These are phyloP conservation scores for Crossocerus cetratus DNA, from an alignment of 2,888 invertebrate species.

Conservation along the genomic window DNA sequence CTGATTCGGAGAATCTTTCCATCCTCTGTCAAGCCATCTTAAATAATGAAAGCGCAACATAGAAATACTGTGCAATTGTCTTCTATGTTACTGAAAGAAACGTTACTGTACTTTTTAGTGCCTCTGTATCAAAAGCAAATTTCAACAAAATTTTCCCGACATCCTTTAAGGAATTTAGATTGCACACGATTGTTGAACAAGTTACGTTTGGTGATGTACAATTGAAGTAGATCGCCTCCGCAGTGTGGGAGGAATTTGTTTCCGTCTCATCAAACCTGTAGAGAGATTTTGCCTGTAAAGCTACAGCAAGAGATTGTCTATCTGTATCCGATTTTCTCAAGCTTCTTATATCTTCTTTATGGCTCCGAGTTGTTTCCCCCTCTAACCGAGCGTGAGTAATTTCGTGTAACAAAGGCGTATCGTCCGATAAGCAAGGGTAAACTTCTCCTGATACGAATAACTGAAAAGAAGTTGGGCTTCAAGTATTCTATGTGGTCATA, in stretches of 20 bases:
- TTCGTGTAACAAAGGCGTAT: conserved; percentile 10
- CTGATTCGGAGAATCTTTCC: conserved; percentile 46
- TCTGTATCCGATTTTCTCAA: not conserved
- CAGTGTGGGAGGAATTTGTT: not conserved
- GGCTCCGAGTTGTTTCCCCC: not conserved
- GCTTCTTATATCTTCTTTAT: conserved; percentile 1
- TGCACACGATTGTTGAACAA: conserved; percentile 58
- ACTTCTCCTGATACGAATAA: conserved; percentile 50
- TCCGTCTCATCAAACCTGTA: not conserved
- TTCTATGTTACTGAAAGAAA: conserved; percentile 4
- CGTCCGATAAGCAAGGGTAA: conserved; percentile 48
- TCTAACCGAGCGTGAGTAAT: not conserved
- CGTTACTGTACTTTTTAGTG: conserved; percentile 44
- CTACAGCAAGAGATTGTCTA: not conserved
- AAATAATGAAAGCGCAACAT: not conserved
- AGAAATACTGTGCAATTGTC: not conserved
- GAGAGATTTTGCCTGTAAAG: not conserved
- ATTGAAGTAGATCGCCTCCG: conserved; percentile 52
- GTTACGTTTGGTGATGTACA: conserved; percentile 53
- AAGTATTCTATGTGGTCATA: not conserved
- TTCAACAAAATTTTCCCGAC: conserved; percentile 54
- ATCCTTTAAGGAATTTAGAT: conserved; percentile 53
- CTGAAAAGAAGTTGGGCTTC: conserved; percentile 29
- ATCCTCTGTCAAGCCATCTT: conserved; percentile 30
- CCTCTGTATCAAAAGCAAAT: conserved; percentile 48